Conservation (phyloP, 2,888 invertebrate species). For the Neoscelio sp. region DNA sequence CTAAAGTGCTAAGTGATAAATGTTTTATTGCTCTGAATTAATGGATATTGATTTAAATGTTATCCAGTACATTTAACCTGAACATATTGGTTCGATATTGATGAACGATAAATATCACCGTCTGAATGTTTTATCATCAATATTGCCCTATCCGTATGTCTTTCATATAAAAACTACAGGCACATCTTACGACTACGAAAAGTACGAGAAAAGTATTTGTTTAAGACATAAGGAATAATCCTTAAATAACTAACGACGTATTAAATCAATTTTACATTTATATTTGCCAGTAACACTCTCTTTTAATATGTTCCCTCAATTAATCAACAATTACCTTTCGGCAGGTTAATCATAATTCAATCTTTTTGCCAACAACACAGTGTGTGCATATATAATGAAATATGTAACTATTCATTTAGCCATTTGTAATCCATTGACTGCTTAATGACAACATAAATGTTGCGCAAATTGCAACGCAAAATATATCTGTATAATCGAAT, state of each 20-base stretch:
- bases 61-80: slow-evolving; percentile 2
- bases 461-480: slow-evolving; percentile 29
- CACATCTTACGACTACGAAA: too few relatives aligned
- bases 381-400: slow-evolving; percentile 4
- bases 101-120: slow-evolving; percentile 19
- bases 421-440: slow-evolving; percentile 40
- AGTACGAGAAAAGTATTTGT: too few relatives aligned
- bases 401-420: slow-evolving; percentile 27
- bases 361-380: not conserved
- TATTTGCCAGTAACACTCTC: too few relatives aligned
- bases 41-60: slow-evolving; percentile 19
- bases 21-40: too few relatives aligned
- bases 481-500: slow-evolving; percentile 54
- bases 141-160: slow-evolving; percentile 5
- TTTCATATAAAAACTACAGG: too few relatives aligned
- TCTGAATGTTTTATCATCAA: slow-evolving; percentile 14
- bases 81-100: slow-evolving; percentile 17
- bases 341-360: slow-evolving; percentile 6
- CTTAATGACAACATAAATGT: slow-evolving; percentile 53
- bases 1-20: too few relatives aligned
- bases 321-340: slow-evolving; percentile 9
- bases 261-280: too few relatives aligned
- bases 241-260: too few relatives aligned
- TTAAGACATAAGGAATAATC: too few relatives aligned
- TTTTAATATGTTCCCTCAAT: not conserved